phyloP scores from a whole-genome alignment of 2,113 vertebrate genomes.

The Laticauda laticaudata region DNA sequence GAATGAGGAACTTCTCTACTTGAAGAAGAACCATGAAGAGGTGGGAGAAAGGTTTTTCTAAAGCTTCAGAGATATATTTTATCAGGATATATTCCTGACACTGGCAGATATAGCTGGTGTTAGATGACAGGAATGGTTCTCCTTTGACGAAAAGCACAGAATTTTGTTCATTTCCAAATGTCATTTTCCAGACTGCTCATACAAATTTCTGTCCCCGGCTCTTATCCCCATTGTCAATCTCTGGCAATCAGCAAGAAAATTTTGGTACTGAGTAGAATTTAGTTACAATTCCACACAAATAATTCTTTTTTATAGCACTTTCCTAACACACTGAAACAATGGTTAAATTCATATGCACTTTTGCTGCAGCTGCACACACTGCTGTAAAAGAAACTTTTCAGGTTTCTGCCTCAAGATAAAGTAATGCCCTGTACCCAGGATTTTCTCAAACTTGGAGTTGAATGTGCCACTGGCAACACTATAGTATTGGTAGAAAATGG shows the following conservation, averaged over 20 bases:
- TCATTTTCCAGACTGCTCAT: not conserved
- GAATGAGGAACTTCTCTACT: slow-evolving; percentile 66
- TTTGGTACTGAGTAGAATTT: not conserved
- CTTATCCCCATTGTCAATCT: not conserved
- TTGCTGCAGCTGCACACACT: not conserved
- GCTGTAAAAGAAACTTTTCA: not conserved
- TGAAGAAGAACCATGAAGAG: slow-evolving; percentile 73
- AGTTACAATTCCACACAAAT: not conserved
- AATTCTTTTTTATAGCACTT: not conserved
- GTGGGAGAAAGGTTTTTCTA: slow-evolving; percentile 34
- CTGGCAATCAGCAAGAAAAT: not conserved
- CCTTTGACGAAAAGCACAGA: not conserved
- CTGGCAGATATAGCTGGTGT: not conserved
- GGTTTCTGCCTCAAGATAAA: not conserved
- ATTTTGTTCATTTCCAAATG: not conserved
- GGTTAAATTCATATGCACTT: not conserved
- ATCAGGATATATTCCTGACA: not conserved
- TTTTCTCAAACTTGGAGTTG: not conserved
- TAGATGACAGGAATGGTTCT: not conserved
- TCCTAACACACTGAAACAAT: not conserved
- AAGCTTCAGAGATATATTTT: not conserved
- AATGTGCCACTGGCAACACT: not conserved
- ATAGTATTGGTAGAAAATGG: not conserved
- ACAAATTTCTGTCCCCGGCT: not conserved
- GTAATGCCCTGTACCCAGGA: not conserved